Evolutionary conservation across 2,113 vertebrate species (phyloP).

Genomic region (Saimiri boliviensis): DNA sequence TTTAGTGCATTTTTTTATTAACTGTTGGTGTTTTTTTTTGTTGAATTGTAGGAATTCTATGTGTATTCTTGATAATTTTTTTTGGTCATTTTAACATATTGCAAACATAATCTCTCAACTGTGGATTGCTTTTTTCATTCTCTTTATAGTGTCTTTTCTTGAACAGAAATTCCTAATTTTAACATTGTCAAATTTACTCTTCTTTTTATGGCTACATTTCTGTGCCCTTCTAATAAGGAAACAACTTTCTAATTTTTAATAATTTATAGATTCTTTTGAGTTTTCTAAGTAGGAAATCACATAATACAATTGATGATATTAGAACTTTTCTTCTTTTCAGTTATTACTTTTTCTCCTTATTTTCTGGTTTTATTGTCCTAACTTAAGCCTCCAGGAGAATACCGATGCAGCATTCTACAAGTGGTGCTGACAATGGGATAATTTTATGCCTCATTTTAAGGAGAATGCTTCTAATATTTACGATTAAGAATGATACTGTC

Average conservation of each 20-base stretch:
- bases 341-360: not conserved
- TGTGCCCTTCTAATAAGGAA: not conserved
- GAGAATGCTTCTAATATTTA: not conserved
- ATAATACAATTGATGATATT: not conserved
- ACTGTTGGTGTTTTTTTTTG: not conserved
- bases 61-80: not conserved
- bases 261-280: not conserved
- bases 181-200: not conserved
- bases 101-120: not conserved
- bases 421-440: not conserved
- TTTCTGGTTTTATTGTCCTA: not conserved
- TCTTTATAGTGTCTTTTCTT: not conserved
- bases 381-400: not conserved
- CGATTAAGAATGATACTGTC: not conserved
- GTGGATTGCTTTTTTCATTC: not conserved
- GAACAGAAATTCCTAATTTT: constrained; percentile 19
- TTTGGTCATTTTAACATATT: not conserved
- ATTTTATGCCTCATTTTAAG: not conserved
- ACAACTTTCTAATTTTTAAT: not conserved
- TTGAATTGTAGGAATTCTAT: not conserved
- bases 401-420: not conserved
- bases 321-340: not conserved
- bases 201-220: not conserved
- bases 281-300: not conserved
- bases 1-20: not conserved